Base-by-base conservation (phyloP, 2,888 invertebrate genomes). In the Eupithecia abbreviata region DNA sequence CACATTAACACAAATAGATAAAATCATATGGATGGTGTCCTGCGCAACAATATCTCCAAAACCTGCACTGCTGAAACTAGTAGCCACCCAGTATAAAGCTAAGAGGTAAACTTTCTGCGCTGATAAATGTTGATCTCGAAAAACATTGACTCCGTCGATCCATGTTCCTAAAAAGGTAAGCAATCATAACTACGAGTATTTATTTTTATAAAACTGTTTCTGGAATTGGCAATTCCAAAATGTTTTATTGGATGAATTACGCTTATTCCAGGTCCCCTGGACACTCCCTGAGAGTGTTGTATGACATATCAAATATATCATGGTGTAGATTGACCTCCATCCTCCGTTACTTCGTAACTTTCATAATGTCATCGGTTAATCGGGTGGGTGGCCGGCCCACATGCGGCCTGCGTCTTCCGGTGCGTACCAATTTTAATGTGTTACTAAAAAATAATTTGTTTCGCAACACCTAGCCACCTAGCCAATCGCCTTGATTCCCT, bases 11-110 rank as follows among this genome's bases (percentile, higher is more conserved):
- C 92, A 90, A 79, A 93, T 92, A 78, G 92, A 90, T 77, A 95
- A 84, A 72, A 94, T 84, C 90, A 95, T 91, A 83, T 93, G 92
- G 65, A 84, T 81, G 72, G 91, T 88, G 82, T 93, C 91, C 80
- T 94, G 92, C 1, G 95, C 92, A 42, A 90, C 90, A 77, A 95
- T 90, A 83, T 95, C 95, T 73, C 95, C 95, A 78, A 95, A 94
- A 13, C 95, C 95, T 73, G 93, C 93, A 45, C 94, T 93, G 73
- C 93, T 92, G 79, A 95, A 92, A 76, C 93, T 93, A 3, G 92
- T 86, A 3, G 95, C 92, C 4, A 93, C 84, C 94, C 95, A 95
- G 83, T 95, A 95, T 84, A 93, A 92, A 51, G 93, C 95, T 65
- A 95, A 79, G 45, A 95, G 85, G 82, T 93, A 94, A 18, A 93